These are phyloP conservation scores for Plectrocnemia conspersa DNA, from an alignment of 1,140 invertebrate species.

Conservation along the genomic window DNA sequence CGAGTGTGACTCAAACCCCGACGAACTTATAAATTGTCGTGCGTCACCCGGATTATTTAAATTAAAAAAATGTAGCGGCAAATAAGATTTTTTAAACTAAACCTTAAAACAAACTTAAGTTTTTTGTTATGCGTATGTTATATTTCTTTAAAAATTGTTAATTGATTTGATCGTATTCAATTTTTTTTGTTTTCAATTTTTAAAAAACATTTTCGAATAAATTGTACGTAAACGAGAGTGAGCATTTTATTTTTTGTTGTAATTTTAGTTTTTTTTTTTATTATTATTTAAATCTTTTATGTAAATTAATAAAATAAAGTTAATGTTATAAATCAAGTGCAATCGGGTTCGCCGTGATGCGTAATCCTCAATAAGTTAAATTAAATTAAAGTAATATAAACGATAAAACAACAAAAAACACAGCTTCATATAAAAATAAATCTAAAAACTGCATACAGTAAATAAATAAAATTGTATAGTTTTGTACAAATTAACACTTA, in stretches of 20 bases:
- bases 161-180: slow-evolving; percentile 26
- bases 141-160: slow-evolving; percentile 33
- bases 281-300: slow-evolving; percentile 47
- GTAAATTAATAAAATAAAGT: slow-evolving; percentile 33
- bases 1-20: too few relatives aligned
- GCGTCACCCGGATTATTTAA: too few relatives aligned
- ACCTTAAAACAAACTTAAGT: too few relatives aligned
- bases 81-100: too few relatives aligned
- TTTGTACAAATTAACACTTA: slow-evolving; percentile 55
- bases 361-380: slow-evolving; percentile 15
- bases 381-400: slow-evolving; percentile 14
- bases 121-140: slow-evolving; percentile 20
- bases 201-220: slow-evolving; percentile 31
- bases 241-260: slow-evolving; percentile 52
- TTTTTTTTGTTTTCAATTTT: slow-evolving; percentile 31
- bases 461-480: slow-evolving; percentile 45
- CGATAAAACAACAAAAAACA: too few relatives aligned
- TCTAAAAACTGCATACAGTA: too few relatives aligned
- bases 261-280: slow-evolving; percentile 49
- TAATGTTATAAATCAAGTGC: slow-evolving; percentile 44
- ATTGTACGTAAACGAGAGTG: slow-evolving; percentile 32
- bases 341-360: slow-evolving; percentile 43
- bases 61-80: too few relatives aligned
- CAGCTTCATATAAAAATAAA: too few relatives aligned
- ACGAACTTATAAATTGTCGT: too few relatives aligned